Evolutionary conservation across 2,888 invertebrate species (phyloP), one percentile per base, ranked within the genome.

Genomic region (Hirtodrosophila histrioides): DNA sequence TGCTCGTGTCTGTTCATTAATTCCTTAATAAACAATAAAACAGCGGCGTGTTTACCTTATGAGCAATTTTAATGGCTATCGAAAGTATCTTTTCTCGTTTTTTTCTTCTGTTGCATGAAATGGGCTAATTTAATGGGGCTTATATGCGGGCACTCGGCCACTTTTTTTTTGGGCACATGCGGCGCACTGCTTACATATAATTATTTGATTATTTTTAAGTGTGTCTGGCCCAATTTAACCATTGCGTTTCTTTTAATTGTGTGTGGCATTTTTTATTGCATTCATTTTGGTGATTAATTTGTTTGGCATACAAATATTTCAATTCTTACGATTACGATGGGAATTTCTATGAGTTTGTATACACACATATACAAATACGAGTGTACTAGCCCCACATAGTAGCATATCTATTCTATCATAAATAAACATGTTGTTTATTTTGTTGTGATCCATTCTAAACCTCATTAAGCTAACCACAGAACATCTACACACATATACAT

Each of bases 1-100:
- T 49, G 41, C 24, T 17, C 58, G 58, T 31, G 61, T 56, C 39
- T 55, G 65, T 63, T 60, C 87, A 72, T 84, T 86, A 81, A 84
- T 75, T 62, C 62, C 57, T 75, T 87, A 78, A 82, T 87, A 78
- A 85, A 87, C 87, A 85, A 87, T 82, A 86, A 86, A 75, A 70
- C 71, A 71, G 54, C 82, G 72, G 45, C 65, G 63, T 82, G 82
- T 82, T 82, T 82, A 82, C 78, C 87, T 87, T 82, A 87, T 65
- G 75, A 85, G 60, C 75, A 81, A 75, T 87, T 69, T 82, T 77
- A 77, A 77, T 77, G 77, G 77, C 61, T 53, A 78, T 58, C 27
- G 46, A 61, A 66, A 68, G 64, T 58, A 73, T 62, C 51, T 39
- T 62, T 62, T 27, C 27, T 27, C 4, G 5, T 27, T 27, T 27